Percentiles rank a stretch among this genome's conserved stretches.
Conservation (phyloP, 2,797 vertebrate genomes). For the Tachyglossus aculeatus region DNA sequence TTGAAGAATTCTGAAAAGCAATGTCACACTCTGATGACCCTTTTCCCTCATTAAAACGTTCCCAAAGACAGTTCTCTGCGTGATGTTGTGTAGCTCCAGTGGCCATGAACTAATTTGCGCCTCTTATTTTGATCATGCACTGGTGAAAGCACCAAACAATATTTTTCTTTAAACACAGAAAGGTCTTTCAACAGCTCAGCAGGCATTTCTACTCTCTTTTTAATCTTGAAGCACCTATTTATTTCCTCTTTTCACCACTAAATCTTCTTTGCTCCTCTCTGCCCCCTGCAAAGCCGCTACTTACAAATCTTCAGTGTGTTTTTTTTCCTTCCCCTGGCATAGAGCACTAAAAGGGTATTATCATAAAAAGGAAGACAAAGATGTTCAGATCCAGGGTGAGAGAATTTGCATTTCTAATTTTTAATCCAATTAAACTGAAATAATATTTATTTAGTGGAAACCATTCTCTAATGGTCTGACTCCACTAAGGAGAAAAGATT, state of each 20-base stretch:
- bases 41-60: slow-evolving; percentile 98
- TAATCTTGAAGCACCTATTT: slow-evolving; percentile 96
- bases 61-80: slow-evolving; percentile 91
- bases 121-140: slow-evolving; percentile 92
- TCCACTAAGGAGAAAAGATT: slow-evolving; percentile 60
- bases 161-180: slow-evolving; percentile 87
- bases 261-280: slow-evolving; percentile 87
- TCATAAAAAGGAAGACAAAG: slow-evolving; percentile 79
- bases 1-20: slow-evolving; percentile 87
- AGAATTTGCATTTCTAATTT: slow-evolving; percentile 82
- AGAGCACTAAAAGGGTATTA: slow-evolving; percentile 86
- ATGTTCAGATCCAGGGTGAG: slow-evolving; percentile 62
- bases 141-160: slow-evolving; percentile 87
- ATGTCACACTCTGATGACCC: slow-evolving; percentile 88
- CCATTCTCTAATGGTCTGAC: slow-evolving; percentile 60
- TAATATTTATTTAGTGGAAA: slow-evolving; percentile 76
- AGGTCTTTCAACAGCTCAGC: slow-evolving; percentile 85
- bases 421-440: slow-evolving; percentile 79
- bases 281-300: slow-evolving; percentile 82
- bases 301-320: slow-evolving; percentile 82
- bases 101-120: slow-evolving; percentile 88
- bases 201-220: slow-evolving; percentile 89
- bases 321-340: slow-evolving; percentile 81
- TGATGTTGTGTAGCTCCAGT: slow-evolving; percentile 90
- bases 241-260: slow-evolving; percentile 94